A percentile compares a stretch with the other conserved stretches of the same genome.
These are phyloP conservation scores for Thunnus maccoyii DNA, from an alignment of 2,113 vertebrate genomes.

Conservation along the genomic window DNA sequence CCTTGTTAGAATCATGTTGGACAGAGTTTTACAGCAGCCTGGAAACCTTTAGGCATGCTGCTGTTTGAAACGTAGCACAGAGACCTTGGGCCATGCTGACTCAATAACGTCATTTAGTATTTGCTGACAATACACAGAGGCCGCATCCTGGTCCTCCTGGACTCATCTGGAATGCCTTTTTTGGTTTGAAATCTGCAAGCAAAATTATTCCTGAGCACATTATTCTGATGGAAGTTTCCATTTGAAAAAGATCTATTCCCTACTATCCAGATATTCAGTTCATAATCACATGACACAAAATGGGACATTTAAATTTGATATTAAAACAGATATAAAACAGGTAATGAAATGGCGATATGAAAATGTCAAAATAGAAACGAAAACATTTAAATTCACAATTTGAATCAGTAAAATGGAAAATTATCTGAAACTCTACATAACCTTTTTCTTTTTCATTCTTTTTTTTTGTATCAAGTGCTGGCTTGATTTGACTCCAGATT, in stretches of 20 bases:
- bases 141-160: not conserved
- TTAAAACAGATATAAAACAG: not conserved
- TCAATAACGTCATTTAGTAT: not conserved
- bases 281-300: not conserved
- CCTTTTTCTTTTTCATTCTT: not conserved
- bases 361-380: not conserved
- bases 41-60: not conserved
- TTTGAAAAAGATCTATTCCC: not conserved
- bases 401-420: not conserved
- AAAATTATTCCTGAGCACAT: not conserved
- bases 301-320: not conserved
- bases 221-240: not conserved
- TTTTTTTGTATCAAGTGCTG: not conserved
- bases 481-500: not conserved
- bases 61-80: not conserved
- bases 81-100: not conserved
- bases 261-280: too few species aligned
- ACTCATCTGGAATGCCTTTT: not conserved
- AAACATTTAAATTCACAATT: not conserved
- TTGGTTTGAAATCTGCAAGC: not conserved
- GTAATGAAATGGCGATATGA: not conserved
- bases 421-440: not conserved
- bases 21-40: not conserved
- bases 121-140: not conserved
- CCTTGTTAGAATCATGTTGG: not conserved